phyloP scores from a whole-genome alignment of 1,140 invertebrate species.

The Archegozetes longisetosus region DNA sequence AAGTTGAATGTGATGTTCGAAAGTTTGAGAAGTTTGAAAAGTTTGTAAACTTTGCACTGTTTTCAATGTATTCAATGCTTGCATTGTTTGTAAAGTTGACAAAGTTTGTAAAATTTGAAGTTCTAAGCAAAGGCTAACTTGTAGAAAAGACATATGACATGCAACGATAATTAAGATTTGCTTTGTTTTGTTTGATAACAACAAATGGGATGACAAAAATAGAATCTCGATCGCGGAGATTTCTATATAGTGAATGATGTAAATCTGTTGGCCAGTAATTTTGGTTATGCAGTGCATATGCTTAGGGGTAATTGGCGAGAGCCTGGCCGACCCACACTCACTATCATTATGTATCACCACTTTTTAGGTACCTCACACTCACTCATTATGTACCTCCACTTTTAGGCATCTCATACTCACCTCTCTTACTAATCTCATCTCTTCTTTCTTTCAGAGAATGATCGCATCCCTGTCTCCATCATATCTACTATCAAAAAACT shows the following conservation, averaged over 20 bases:
- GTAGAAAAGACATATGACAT: no score
- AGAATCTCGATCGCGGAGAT: constrained; percentile 84
- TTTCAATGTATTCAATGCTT: no score
- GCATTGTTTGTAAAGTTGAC: no score
- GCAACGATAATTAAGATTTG: neutral
- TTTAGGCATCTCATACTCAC: constrained; percentile 7
- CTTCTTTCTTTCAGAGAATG: constrained; percentile 54
- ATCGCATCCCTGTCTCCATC: constrained; percentile 77
- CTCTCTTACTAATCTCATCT: constrained; percentile 9
- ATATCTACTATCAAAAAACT: constrained; percentile 95
- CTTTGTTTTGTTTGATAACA: constrained; percentile 9
- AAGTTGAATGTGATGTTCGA: no score
- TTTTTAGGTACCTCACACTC: constrained; percentile 22
- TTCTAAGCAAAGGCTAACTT: no score
- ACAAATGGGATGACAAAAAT: constrained; percentile 11
- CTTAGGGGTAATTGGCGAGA: constrained; percentile 80
- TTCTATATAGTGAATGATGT: constrained; percentile 83
- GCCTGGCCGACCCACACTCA: constrained; percentile 71
- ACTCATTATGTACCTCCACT: neutral
- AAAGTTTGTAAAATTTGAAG: no score
- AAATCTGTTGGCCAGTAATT: constrained; percentile 67
- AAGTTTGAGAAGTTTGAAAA: no score
- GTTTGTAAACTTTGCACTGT: no score
- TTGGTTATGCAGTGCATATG: constrained; percentile 72
- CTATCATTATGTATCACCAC: constrained; percentile 35